Evolutionary conservation across 2,113 vertebrate species (phyloP), one percentile per base, ranked within the genome.

Genomic region (Microcebus ravelobensis): DNA sequence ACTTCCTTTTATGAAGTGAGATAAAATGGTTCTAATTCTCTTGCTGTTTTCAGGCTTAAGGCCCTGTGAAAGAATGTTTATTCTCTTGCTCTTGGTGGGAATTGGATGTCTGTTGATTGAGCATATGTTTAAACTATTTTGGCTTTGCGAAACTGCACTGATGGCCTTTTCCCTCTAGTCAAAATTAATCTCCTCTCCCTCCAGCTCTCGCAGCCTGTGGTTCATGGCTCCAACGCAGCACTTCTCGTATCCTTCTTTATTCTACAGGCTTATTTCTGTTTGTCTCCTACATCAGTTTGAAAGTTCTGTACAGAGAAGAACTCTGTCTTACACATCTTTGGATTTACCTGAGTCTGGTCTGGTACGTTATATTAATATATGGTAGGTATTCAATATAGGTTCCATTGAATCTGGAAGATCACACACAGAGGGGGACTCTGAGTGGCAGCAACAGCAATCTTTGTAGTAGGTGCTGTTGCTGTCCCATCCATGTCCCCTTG

Each of bases 21-120:
- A 94, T 87, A 88, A 95, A 94, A 87, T 71, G 92, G 74, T 85
- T 59, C 45, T 70, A 34, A 95, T 96, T 97, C 96, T 96, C 63
- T 94, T 93, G 34, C 50, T 79, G 6, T 71, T 97, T 94, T 86
- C 87, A 97, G 91, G 94, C 45, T 65, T 71, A 84, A 59, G 45
- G 6, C 50, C 36, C 84, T 94, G 65, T 55, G 84, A 96, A 95
- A 93, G 76, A 94, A 94, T 90, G 70, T 48, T 90, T 91, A 52
- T 55, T 71, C 34, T 68, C 45, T 97, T 87, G 87, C 45, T 90
- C 74, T 95, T 87, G 63, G 74, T 96, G 94, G 87, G 83, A 97
- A 87, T 82, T 82, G 8, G 63, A 76, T 87, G 21, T 80, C 86
- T 84, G 90, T 96, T 0, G 4, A 83, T 90, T 83, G 74, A 87